phyloP scores from a whole-genome alignment of 2,888 invertebrate species.

The Idaea aversata region DNA sequence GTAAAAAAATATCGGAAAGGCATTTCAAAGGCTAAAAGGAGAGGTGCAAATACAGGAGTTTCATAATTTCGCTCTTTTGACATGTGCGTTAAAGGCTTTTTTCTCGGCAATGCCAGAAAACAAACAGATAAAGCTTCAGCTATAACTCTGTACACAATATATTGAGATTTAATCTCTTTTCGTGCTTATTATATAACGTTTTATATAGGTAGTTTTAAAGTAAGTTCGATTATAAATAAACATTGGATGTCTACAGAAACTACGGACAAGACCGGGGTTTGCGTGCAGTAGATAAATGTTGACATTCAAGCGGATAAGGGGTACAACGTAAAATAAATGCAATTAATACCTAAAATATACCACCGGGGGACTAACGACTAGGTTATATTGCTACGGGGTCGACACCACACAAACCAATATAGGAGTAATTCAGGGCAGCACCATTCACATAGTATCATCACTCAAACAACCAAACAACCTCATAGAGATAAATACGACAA shows the following conservation, averaged over 20 bases:
- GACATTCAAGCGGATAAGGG: slow-evolving; percentile 53
- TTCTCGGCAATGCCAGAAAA: slow-evolving; percentile 79
- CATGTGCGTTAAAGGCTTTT: slow-evolving; percentile 56
- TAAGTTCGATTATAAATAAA: slow-evolving; percentile 37
- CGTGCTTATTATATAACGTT: slow-evolving; percentile 44
- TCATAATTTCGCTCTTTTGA: slow-evolving; percentile 42
- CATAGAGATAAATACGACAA: slow-evolving; percentile 48
- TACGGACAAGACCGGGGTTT: slow-evolving; percentile 32
- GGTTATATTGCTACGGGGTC: slow-evolving; percentile 63
- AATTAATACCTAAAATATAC: slow-evolving; percentile 55
- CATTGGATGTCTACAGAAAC: slow-evolving; percentile 35
- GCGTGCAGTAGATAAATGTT: slow-evolving; percentile 52
- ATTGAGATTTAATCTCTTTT: slow-evolving; percentile 39
- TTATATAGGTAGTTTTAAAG: slow-evolving; percentile 21
- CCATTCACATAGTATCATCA: slow-evolving; percentile 74
- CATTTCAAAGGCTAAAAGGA: slow-evolving; percentile 70
- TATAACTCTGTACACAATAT: slow-evolving; percentile 46
- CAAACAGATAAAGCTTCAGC: slow-evolving; percentile 78
- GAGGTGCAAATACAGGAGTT: slow-evolving; percentile 64
- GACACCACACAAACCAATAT: slow-evolving; percentile 63
- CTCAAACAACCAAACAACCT: slow-evolving; percentile 65
- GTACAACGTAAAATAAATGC: slow-evolving; percentile 55
- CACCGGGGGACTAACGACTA: slow-evolving; percentile 52
- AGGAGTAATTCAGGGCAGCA: slow-evolving; percentile 73
- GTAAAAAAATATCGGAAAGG: slow-evolving; percentile 56